Evolutionary conservation across 2,888 invertebrate species (phyloP).

Genomic region (Sturmia bella): DNA sequence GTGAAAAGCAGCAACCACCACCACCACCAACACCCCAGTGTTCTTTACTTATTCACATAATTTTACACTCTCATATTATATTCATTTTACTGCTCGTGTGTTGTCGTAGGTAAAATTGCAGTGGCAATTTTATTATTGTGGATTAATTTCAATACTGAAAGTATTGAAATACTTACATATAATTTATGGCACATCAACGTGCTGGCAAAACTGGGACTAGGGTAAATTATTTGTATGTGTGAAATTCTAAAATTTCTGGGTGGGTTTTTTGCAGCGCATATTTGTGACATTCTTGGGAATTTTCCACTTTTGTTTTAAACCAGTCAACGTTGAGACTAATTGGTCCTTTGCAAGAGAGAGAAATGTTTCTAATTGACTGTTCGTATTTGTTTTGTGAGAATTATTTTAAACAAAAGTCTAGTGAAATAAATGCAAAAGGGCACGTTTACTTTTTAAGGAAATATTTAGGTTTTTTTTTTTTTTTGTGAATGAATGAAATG

Average conservation of each 20-base stretch:
- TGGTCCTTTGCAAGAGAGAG: constrained; percentile 21
- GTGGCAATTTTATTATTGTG: constrained; percentile 59
- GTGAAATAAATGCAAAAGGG: constrained; percentile 4
- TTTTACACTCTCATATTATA: too few relatives aligned
- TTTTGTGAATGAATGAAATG: too few relatives aligned
- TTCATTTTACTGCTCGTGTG: constrained; percentile 21
- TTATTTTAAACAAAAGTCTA: constrained; percentile 29
- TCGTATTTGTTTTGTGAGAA: constrained; percentile 14
- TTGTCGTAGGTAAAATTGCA: constrained; percentile 52
- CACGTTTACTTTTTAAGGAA: too few relatives aligned
- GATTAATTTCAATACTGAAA: constrained; percentile 58
- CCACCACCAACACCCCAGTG: constrained; percentile 27
- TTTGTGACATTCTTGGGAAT: constrained; percentile 42
- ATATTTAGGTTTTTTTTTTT: too few relatives aligned
- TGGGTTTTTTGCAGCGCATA: constrained; percentile 8
- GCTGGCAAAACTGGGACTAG: constrained; percentile 28
- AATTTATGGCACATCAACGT: constrained; percentile 22
- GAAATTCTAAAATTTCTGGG: constrained; percentile 12
- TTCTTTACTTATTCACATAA: not conserved
- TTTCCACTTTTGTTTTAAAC: constrained; percentile 9
- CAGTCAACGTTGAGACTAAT: constrained; percentile 17
- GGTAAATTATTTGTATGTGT: constrained; percentile 45
- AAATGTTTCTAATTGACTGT: constrained; percentile 10
- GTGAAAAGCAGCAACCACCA: not conserved
- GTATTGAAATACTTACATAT: constrained; percentile 45